Evolutionary conservation across 1,140 invertebrate species (phyloP).

Genomic region (Megathymus violae): DNA sequence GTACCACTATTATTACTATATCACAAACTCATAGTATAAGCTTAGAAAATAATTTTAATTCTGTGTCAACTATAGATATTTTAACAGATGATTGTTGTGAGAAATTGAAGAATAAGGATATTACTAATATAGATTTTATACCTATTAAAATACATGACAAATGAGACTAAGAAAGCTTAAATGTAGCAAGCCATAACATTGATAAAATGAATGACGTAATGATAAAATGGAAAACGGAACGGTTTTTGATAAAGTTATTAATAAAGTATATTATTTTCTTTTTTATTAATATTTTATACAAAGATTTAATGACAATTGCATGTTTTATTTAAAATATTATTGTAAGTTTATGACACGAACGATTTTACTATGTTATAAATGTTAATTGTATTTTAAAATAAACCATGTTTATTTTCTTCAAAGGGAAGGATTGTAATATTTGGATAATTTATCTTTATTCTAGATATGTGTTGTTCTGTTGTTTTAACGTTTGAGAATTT

Average conservation of each 20-base stretch:
- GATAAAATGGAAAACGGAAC: constrained; percentile 6
- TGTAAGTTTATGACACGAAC: no score
- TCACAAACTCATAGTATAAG: constrained; percentile 5
- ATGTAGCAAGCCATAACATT: constrained; percentile 37
- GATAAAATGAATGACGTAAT: constrained; percentile 25
- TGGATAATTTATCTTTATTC: no score
- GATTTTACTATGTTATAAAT: no score
- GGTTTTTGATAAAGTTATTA: constrained; percentile 1
- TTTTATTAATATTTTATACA: no score
- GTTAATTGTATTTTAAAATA: neutral
- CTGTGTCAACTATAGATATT: constrained; percentile 6
- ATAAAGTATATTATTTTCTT: constrained; percentile 23
- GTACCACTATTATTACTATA: constrained; percentile 8
- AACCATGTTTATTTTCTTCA: no score
- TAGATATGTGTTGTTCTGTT: no score
- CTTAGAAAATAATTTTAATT: constrained; percentile 17
- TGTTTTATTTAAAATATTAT: no score
- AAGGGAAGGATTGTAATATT: no score
- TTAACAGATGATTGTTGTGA: constrained; percentile 14
- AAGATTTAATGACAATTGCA: no score
- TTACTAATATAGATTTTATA: constrained; percentile 28
- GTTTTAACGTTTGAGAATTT: constrained; percentile 32
- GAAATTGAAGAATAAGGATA: constrained; percentile 15
- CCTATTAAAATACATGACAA: constrained; percentile 30
- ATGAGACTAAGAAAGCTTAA: constrained; percentile 34